A percentile compares a stretch with the other conserved stretches of the same genome.
Conservation (phyloP, 2,888 invertebrate genomes). For the Sylvicola cinctus region DNA sequence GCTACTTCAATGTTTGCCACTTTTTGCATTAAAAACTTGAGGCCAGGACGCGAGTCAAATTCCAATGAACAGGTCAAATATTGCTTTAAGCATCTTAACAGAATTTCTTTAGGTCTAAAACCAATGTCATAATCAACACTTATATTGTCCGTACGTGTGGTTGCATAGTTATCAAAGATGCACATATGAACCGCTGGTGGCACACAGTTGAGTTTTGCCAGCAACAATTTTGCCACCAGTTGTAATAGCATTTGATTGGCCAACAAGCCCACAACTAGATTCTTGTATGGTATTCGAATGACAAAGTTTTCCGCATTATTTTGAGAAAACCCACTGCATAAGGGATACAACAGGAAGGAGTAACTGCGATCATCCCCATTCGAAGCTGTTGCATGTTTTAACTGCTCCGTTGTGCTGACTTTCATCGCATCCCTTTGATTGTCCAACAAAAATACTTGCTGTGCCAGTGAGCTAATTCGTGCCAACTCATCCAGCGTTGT, state of each 20-base stretch:
- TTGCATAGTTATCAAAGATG: constrained; percentile 23
- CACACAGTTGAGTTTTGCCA: constrained; percentile 52
- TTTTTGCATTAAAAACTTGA: constrained; percentile 87
- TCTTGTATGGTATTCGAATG: constrained; percentile 69
- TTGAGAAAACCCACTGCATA: constrained; percentile 44
- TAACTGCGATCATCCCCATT: constrained; percentile 59
- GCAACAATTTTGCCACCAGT: constrained; percentile 67
- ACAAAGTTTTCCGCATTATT: constrained; percentile 54
- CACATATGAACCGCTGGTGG: constrained; percentile 29
- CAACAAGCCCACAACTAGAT: constrained; percentile 68
- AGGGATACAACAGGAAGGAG: constrained; percentile 67
- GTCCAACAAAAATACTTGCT: constrained; percentile 63
- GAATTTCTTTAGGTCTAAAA: constrained; percentile 33
- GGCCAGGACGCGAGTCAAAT: constrained; percentile 76
- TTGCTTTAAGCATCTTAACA: constrained; percentile 58
- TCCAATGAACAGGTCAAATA: constrained; percentile 66
- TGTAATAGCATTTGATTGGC: constrained; percentile 87
- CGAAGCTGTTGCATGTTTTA: constrained; percentile 28
- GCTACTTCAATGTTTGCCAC: constrained; percentile 70
- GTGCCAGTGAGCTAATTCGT: constrained; percentile 67
- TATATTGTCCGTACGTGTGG: constrained; percentile 22
- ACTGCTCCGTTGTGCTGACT: constrained; percentile 13
- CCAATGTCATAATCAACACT: constrained; percentile 23
- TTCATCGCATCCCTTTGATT: constrained; percentile 21
- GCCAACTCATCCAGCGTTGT: constrained; percentile 68